These are phyloP conservation scores for Ophion slaviceki DNA, from an alignment of 2,888 invertebrate species.

Conservation along the genomic window DNA sequence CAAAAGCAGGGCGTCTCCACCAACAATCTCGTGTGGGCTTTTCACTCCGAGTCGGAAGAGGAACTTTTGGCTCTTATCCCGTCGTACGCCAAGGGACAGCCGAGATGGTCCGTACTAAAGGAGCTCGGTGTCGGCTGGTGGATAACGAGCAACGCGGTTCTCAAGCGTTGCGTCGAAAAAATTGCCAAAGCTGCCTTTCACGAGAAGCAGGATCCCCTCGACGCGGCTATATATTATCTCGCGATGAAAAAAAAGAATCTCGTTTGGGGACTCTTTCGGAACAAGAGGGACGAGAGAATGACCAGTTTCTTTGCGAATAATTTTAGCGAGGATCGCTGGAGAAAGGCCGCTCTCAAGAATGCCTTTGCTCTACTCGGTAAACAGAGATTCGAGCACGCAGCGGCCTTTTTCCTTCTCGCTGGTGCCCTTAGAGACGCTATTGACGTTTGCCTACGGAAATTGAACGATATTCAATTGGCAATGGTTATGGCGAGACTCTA, in stretches of 20 bases:
- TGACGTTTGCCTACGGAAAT: conserved; percentile 95
- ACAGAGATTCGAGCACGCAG: conserved; percentile 98
- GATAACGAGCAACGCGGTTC: conserved; percentile 92
- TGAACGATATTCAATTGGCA: conserved; percentile 97
- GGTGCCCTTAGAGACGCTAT: conserved; percentile 97
- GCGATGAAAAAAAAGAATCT: conserved; percentile 99
- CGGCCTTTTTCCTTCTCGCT: conserved; percentile 98
- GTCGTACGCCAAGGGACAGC: conserved; percentile 92
- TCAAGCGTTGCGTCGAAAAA: conserved; percentile 94
- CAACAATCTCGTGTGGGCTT: conserved; percentile 99
- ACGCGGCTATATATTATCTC: conserved; percentile 98
- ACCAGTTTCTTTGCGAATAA: conserved; percentile 97
- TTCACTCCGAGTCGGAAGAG: conserved; percentile 99
- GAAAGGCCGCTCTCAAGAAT: conserved; percentile 98
- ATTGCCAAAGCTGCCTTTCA: conserved; percentile 97
- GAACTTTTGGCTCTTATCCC: conserved; percentile 96
- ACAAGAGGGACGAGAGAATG: conserved; percentile 96
- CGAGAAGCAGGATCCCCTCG: conserved; percentile 96
- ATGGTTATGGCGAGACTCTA: conserved; percentile 96
- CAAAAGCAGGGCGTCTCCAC: conserved; percentile 94
- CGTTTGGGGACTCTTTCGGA: conserved; percentile 96
- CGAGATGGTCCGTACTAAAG: conserved; percentile 95
- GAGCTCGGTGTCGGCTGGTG: conserved; percentile 98
- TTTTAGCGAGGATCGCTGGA: conserved; percentile 96
- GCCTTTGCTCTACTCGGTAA: conserved; percentile 98